phyloP scores from a whole-genome alignment of 2,888 invertebrate genomes.

The Rosalia funebris region DNA sequence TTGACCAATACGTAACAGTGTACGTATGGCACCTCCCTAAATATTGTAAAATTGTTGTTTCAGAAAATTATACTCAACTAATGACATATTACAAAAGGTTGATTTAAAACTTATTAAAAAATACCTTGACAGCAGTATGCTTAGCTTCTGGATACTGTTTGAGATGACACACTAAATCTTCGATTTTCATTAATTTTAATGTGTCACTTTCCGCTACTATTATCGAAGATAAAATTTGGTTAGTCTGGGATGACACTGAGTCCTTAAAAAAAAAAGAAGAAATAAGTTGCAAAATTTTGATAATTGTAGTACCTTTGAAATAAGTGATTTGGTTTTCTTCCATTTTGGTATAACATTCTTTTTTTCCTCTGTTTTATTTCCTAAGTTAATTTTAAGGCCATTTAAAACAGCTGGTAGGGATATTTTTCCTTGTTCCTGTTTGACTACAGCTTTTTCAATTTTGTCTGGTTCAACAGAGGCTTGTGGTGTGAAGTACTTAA shows the following conservation, averaged over 20 bases:
- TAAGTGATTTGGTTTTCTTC: conserved; percentile 56
- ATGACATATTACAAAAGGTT: too few species aligned
- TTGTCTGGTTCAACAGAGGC: conserved; percentile 15
- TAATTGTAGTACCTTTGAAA: conserved; percentile 41
- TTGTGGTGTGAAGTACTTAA: conserved; percentile 54
- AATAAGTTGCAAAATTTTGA: not conserved
- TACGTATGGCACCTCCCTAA: conserved; percentile 76
- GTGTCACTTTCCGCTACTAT: conserved; percentile 68
- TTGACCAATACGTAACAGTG: conserved; percentile 69
- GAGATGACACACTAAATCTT: conserved; percentile 78
- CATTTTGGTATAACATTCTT: conserved; percentile 63
- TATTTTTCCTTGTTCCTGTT: conserved; percentile 36
- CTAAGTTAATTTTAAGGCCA: conserved; percentile 61
- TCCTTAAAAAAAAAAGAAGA: conserved; percentile 35
- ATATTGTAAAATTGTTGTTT: conserved; percentile 34
- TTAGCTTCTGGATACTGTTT: conserved; percentile 78
- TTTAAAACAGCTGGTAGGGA: conserved; percentile 62
- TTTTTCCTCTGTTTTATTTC: conserved; percentile 48
- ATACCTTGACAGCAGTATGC: conserved; percentile 79
- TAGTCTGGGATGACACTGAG: conserved; percentile 68
- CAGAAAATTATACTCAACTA: conserved; percentile 31
- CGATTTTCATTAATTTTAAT: conserved; percentile 71
- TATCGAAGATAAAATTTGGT: conserved; percentile 74
- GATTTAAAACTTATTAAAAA: too few species aligned
- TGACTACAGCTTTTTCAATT: conserved; percentile 14